Evolutionary conservation across 2,888 invertebrate species (phyloP).

Genomic region (Lordiphosa fenestrarum): DNA sequence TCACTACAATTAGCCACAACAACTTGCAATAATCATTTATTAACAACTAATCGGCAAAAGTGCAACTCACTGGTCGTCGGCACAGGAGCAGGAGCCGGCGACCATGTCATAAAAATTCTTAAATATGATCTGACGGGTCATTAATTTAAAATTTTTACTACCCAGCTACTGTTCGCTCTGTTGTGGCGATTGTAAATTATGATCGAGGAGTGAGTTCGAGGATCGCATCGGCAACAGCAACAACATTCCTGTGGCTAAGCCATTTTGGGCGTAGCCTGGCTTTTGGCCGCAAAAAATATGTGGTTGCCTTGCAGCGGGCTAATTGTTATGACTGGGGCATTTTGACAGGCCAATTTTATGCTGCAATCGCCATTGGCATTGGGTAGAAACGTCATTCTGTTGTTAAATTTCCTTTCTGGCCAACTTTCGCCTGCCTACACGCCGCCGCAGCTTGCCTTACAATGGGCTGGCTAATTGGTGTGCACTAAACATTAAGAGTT

Average conservation of each 20-base stretch:
- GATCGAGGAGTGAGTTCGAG: constrained; percentile 39
- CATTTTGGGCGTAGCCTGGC: constrained; percentile 29
- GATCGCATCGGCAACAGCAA: constrained; percentile 6
- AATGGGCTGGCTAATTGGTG: constrained; percentile 57
- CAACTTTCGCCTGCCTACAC: constrained; percentile 37
- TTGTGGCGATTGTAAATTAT: constrained; percentile 78
- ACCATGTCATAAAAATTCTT: constrained; percentile 74
- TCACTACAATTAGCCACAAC: constrained; percentile 48
- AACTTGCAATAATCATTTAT: constrained; percentile 56
- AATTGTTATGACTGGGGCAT: constrained; percentile 63
- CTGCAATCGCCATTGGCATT: constrained; percentile 42
- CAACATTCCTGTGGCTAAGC: constrained; percentile 34
- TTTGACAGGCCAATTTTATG: constrained; percentile 57
- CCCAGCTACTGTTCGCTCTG: constrained; percentile 75
- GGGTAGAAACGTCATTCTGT: neutral
- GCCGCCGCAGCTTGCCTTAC: constrained; percentile 21
- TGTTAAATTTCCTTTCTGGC: constrained; percentile 27
- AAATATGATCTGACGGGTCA: constrained; percentile 78
- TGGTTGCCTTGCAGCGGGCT: constrained; percentile 38
- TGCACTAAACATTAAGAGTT: constrained; percentile 52
- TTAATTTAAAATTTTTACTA: constrained; percentile 77
- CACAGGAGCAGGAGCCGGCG: neutral
- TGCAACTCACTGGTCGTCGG: neutral
- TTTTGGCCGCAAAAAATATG: constrained; percentile 47
- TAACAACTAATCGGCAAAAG: constrained; percentile 31